Evolutionary conservation across 1,140 invertebrate species (phyloP).

Genomic region (Papilio dardanus): DNA sequence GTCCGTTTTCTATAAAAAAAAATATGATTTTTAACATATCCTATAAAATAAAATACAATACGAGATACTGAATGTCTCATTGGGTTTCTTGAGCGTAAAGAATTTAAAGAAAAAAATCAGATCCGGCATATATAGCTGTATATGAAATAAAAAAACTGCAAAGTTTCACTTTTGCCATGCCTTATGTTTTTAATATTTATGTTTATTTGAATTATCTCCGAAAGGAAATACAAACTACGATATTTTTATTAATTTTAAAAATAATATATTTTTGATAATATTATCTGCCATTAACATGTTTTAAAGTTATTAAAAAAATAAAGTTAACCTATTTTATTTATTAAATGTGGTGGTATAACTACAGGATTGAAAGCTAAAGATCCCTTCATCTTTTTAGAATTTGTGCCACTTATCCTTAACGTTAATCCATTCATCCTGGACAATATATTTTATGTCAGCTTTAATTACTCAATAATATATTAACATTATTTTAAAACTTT

Average conservation of each 20-base stretch:
- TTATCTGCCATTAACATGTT: not conserved
- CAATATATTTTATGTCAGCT: not conserved
- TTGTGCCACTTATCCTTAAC: constrained; percentile 58
- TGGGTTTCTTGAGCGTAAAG: not conserved
- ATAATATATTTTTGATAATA: not conserved
- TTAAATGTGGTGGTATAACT: constrained; percentile 38
- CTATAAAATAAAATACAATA: not conserved
- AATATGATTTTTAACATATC: constrained; percentile 12
- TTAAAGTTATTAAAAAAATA: not conserved
- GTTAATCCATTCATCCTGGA: constrained; percentile 59
- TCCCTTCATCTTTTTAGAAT: constrained; percentile 53
- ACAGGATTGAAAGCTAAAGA: constrained; percentile 51
- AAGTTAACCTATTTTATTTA: constrained; percentile 44
- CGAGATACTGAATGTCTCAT: too few species aligned
- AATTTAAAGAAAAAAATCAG: not conserved
- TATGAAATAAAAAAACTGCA: not conserved
- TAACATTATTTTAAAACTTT: too few species aligned
- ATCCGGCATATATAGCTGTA: too few species aligned
- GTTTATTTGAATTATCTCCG: not conserved
- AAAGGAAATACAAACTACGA: not conserved
- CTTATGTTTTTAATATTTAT: not conserved
- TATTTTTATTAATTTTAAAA: not conserved
- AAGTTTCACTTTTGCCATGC: not conserved
- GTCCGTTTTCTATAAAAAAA: constrained; percentile 43
- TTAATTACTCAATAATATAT: not conserved